Evolutionary conservation across 2,888 invertebrate genomes (phyloP), one percentile per base, ranked within the genome.

Genomic region (Pristionchus maxplancki): DNA sequence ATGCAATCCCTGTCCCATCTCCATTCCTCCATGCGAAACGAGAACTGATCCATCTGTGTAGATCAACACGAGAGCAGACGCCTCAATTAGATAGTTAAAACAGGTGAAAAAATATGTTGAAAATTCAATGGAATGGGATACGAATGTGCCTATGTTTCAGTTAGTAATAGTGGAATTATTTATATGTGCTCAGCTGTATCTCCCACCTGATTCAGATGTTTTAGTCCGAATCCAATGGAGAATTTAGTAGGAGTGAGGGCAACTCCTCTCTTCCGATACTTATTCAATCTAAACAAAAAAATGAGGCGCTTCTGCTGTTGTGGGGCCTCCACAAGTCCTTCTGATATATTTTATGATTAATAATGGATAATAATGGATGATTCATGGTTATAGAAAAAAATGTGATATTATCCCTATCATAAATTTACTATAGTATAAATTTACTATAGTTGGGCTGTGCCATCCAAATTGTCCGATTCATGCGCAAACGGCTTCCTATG

Each of bases 1-100:
- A 95, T 98, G 97, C 8, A 99, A 95, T 1, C 98, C 98, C 95
- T 98, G 98, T 0, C 98, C 98, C 97, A 98, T 98, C 96, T 98
- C 98, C 15, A 97, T 97, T n/a, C 98, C 98, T 62, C 95, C 95
- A 94, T 97, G 98, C 0, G 97, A 96, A 31, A 98, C 93, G 20
- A 98, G 96, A 4, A 98, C 97, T 0, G 98, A 97, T n/a, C 95
- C 94, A 93, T 96, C 96, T 13, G 96, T 96, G 94, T 98, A 98
- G n/a, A 98, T 96, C 71, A 97, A 96, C 1, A 98, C 96, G 88
- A 98, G 95, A 0, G 98, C 97, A 13, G 97, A 98, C 3, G 96
- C 97, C 95, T 95, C 90, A 50, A 88, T 1, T 40, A 53, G 15
- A 34, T 24, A 53, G 11, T 15, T 13, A 5, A 24, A 31, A 6